Conservation (phyloP, 2,797 vertebrate species). For the Enteromius treurensis region DNA sequence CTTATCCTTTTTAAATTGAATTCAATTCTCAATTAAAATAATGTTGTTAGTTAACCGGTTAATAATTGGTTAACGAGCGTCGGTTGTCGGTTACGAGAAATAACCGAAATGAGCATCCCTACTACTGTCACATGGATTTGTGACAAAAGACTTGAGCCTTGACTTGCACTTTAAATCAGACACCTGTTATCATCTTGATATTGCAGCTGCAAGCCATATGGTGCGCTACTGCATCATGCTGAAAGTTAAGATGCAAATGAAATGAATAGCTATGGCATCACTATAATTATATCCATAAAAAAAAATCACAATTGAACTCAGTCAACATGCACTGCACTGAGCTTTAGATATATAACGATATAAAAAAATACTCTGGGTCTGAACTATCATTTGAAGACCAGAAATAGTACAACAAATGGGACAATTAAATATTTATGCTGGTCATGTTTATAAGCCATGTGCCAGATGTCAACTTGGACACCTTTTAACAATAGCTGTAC, state of each 20-base stretch:
- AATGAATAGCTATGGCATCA: background rate
- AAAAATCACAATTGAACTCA: background rate
- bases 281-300: background rate
- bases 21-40: too few relatives aligned
- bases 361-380: background rate
- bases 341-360: background rate
- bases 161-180: background rate
- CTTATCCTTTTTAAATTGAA: too few relatives aligned
- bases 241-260: background rate
- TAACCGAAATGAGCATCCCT: too few relatives aligned
- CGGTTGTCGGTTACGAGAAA: too few relatives aligned
- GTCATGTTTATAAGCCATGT: slow-evolving; percentile 36
- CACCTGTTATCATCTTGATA: background rate
- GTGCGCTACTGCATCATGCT: background rate
- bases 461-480: slow-evolving; percentile 23
- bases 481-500: slow-evolving; percentile 10
- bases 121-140: background rate
- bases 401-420: background rate
- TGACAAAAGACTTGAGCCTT: background rate
- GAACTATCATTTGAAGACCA: background rate
- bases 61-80: too few relatives aligned
- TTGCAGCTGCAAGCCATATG: background rate
- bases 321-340: background rate
- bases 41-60: too few relatives aligned
- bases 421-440: slow-evolving; percentile 45